Evolutionary conservation across 2,113 vertebrate genomes (phyloP), one percentile per base, ranked within the genome.

Genomic region (Ramphastos sulfuratus): DNA sequence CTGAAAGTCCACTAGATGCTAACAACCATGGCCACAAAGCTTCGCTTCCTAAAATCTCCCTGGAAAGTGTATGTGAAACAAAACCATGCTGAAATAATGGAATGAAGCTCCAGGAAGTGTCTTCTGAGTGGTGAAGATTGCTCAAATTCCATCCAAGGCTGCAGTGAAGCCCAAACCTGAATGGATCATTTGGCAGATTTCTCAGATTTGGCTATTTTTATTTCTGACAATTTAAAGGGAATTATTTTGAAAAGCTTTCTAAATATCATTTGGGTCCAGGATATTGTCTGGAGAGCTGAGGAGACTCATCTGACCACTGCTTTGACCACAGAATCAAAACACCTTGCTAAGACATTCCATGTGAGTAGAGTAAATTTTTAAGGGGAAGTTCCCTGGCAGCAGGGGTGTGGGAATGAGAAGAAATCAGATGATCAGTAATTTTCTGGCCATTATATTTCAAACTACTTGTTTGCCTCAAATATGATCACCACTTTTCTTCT

Each of bases 1-100:
- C 98, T 91, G 97, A 97, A 74, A 98, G 80, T 60, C 90, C 46
- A 82, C 89, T 95, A 95, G 97, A 96, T 87, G 97, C 75, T 97
- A 98, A 27, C 96, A 98, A 97, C 97, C 98, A 98, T 61, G 98
- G 98, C 97, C 99, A 99, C 64, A 98, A 97, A 60, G 97, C 97
- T 95, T 99, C 98, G 0, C 98, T 98, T 24, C 98, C 98, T 55
- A 98, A 98, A 87, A 99, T 98, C 77, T 99, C 98, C 6, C 97
- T 99, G 61, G 31, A 84, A 84, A 95, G 44, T 79, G 52, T 59
- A 93, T 71, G 55, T 85, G 78, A 75, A 74, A 92, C 59, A 95
- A 85, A 85, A 82, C 82, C 9, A 76, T 75, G 55, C 66, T 89
- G 84, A 89, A 86, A 92, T 50, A 66, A 63, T n/a, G 23, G 39